Evolutionary conservation across 2,888 invertebrate genomes (phyloP).

Genomic region (Arctia plantaginis): DNA sequence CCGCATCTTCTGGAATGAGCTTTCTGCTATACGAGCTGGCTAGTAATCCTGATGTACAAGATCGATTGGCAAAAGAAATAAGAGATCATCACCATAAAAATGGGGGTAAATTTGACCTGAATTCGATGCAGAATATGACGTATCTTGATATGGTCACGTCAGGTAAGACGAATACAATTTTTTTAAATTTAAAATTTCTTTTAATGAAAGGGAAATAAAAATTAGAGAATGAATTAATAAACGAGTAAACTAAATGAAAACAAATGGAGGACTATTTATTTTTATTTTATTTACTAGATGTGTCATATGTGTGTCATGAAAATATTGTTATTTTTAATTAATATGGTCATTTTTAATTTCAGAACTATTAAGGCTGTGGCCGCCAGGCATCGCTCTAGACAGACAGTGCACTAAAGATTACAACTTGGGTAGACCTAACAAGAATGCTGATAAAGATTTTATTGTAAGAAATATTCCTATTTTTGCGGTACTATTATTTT

Average conservation of each 20-base stretch:
- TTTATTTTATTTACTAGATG: too few species aligned
- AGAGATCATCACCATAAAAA: slow-evolving; percentile 55
- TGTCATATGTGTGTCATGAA: too few species aligned
- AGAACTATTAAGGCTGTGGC: slow-evolving; percentile 73
- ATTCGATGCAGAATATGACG: slow-evolving; percentile 56
- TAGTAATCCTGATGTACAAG: slow-evolving; percentile 62
- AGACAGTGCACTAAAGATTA: slow-evolving; percentile 83
- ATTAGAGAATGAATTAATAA: too few species aligned
- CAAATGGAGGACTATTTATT: too few species aligned
- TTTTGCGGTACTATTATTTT: neutral
- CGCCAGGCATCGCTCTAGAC: slow-evolving; percentile 70
- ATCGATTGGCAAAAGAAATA: slow-evolving; percentile 63
- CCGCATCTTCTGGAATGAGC: slow-evolving; percentile 58
- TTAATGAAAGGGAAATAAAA: neutral
- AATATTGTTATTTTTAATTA: neutral
- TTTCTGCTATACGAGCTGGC: slow-evolving; percentile 64
- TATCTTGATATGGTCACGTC: slow-evolving; percentile 82
- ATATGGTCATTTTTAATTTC: neutral
- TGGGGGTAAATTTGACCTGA: slow-evolving; percentile 77
- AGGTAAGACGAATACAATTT: too few species aligned
- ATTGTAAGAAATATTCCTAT: slow-evolving; percentile 59
- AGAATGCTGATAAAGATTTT: slow-evolving; percentile 58
- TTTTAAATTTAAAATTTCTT: neutral
- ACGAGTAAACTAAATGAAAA: too few species aligned
- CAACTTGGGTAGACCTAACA: slow-evolving; percentile 70